Base-by-base conservation (phyloP, 1,140 invertebrate species). In the Trichonephila clavata region DNA sequence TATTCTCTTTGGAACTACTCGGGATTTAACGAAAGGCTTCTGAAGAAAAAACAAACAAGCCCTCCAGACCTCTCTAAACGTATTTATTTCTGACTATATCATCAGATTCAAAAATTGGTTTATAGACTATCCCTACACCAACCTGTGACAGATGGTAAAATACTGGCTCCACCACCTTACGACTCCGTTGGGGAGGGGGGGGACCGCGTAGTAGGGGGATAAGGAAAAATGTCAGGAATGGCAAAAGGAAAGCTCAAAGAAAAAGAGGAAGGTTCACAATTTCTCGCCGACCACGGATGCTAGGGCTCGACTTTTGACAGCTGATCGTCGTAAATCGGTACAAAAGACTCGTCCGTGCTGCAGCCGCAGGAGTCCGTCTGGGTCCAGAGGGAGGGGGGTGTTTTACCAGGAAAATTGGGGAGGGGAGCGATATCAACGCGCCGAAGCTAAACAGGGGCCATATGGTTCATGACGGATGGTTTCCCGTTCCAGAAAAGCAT, bases 261-360 rank as follows among this genome's bases (percentile, higher is more conserved):
- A 63, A 87, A 43, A 43, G 43, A 32, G 32, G 86, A 57, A 60
- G 86, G 24, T 65, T 65, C 32, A 87, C 59, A 87, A 87, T 39
- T 87, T 39, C 86, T 43, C 61, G 32, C 27, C 24, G 61, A 10
- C 86, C 86, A 20, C 61, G 50, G 50, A 90, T 57, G 43, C 71
- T 39, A 60, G 59, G 50, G 21, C 71, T 21, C n/a, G 21, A 90
- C 89, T 60, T 81, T 81, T 90, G 89, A 90, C 89, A 90, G 89
- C 89, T 90, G 89, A 90, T 90, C 68, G 63, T 81, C 89, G 89
- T 90, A 90, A 90, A 90, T 90, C 89, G 71, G 89, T 27, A 90
- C 89, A 90, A 90, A 81, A 61, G 89, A 90, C 32, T 90, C 71
- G 71, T 24, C 43, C 32, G 71, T 90, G 89, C 57, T 39, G n/a